phyloP scores from a whole-genome alignment of 2,888 invertebrate species.

The Altica lythri region DNA sequence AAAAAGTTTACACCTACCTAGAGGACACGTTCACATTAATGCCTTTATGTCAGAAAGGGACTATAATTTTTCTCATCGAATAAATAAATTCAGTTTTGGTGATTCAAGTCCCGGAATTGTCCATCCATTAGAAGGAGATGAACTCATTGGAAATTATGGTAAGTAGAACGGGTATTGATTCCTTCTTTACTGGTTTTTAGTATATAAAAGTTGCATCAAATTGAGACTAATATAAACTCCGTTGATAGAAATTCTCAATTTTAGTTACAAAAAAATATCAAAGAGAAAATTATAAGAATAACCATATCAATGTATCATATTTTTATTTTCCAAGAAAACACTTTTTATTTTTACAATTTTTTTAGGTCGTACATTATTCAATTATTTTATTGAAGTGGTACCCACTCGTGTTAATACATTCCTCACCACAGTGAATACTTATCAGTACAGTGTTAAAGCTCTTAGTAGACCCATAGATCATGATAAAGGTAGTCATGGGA shows the following conservation, averaged over 20 bases:
- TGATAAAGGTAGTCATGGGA: slow-evolving; percentile 83
- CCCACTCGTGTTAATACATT: slow-evolving; percentile 88
- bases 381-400: slow-evolving; percentile 95
- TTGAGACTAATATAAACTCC: no score
- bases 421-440: slow-evolving; percentile 75
- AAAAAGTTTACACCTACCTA: slow-evolving; percentile 77
- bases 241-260: no score
- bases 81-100: slow-evolving; percentile 93
- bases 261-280: no score
- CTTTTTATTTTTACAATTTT: no score
- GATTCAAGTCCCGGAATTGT: slow-evolving; percentile 85
- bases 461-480: slow-evolving; percentile 78
- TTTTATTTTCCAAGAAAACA: no score
- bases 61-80: slow-evolving; percentile 95
- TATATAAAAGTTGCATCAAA: no score
- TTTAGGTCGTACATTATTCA: slow-evolving; percentile 77
- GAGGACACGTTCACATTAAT: slow-evolving; percentile 81
- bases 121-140: slow-evolving; percentile 95
- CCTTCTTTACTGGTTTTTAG: no score
- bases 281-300: no score
- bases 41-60: slow-evolving; percentile 77
- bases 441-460: slow-evolving; percentile 94
- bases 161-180: no score
- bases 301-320: no score
- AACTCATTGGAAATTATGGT: slow-evolving; percentile 64